Evolutionary conservation across 2,797 vertebrate genomes (phyloP).

Genomic region (Delichon dasypus): DNA sequence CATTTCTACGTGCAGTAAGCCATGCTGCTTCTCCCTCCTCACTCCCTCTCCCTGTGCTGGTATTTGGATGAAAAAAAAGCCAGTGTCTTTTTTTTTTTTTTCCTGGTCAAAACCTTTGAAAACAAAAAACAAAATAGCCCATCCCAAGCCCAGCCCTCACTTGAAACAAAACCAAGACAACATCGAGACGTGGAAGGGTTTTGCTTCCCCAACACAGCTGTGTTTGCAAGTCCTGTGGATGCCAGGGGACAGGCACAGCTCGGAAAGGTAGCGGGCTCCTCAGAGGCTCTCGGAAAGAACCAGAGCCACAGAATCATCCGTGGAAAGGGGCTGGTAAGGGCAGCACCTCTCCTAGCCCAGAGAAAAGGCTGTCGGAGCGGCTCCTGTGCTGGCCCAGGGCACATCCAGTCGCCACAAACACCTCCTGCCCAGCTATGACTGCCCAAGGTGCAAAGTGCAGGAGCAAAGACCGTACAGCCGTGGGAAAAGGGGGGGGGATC

Average conservation of each 20-base stretch:
- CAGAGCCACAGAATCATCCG: neutral
- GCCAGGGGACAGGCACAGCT: neutral
- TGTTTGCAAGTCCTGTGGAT: conserved; percentile 12
- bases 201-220: conserved; percentile 49
- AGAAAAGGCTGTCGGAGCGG: neutral
- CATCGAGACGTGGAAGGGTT: neutral
- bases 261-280: neutral
- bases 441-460: neutral
- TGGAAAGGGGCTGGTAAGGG: neutral
- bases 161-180: conserved; percentile 32
- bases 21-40: neutral
- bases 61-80: conserved; percentile 31
- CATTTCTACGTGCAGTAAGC: neutral
- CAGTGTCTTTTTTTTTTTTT: neutral
- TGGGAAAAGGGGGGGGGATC: neutral
- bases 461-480: rapidly evolving
- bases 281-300: neutral
- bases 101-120: neutral
- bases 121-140: conserved; percentile 19
- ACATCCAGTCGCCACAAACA: rapidly evolving
- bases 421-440: neutral
- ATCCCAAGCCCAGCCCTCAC: neutral
- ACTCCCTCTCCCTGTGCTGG: neutral
- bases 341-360: neutral
- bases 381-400: neutral